phyloP scores from a whole-genome alignment of 2,888 invertebrate genomes.

The Escarpia spicata region DNA sequence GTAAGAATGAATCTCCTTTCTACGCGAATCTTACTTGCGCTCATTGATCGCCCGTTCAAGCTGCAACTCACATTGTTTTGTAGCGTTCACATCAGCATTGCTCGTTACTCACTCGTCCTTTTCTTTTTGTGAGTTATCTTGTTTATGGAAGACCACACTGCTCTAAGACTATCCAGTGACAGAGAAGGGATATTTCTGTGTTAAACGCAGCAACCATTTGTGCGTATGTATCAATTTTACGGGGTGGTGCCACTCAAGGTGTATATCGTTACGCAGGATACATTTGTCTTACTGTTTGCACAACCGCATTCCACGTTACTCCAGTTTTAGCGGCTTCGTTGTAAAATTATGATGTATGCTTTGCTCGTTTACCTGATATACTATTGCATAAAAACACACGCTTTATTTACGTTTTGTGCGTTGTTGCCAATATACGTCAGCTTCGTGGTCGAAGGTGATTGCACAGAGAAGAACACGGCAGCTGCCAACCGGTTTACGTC shows the following conservation, averaged over 20 bases:
- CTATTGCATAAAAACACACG: neutral
- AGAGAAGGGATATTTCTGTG: neutral
- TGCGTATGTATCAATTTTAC: neutral
- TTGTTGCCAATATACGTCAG: neutral
- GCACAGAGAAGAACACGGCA: neutral
- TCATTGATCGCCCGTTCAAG: neutral
- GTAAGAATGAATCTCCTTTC: neutral
- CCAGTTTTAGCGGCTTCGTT: neutral
- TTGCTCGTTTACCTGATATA: slow-evolving; percentile 9
- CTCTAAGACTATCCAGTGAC: neutral
- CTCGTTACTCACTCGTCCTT: neutral
- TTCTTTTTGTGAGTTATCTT: neutral
- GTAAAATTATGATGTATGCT: neutral
- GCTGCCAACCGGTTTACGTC: neutral
- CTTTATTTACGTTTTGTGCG: neutral
- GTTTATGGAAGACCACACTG: neutral
- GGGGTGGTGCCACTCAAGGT: neutral
- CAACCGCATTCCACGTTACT: neutral
- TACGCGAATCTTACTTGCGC: neutral
- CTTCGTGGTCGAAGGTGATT: slow-evolving; percentile 10
- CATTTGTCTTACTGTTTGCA: slow-evolving; percentile 9
- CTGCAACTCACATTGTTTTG: neutral
- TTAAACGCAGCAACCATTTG: neutral
- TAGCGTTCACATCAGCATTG: neutral
- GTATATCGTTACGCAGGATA: neutral